Percentiles rank a stretch among this genome's conserved stretches.
These are phyloP conservation scores for Eupelmus urozonus DNA, from an alignment of 2,888 invertebrate genomes.

Conservation along the genomic window DNA sequence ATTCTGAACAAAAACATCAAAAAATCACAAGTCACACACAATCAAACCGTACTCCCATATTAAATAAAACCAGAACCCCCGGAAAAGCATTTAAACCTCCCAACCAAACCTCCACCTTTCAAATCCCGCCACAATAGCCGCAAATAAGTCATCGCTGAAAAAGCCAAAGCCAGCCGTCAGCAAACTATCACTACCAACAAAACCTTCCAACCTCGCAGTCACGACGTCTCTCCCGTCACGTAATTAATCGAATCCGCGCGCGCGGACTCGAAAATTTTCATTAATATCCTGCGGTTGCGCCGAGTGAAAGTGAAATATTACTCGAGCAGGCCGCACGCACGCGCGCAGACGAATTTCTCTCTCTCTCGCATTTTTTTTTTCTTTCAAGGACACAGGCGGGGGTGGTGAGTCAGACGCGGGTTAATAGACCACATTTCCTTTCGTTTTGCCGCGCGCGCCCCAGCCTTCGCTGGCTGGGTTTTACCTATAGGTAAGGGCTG, in stretches of 20 bases:
- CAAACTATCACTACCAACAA: too few relatives aligned
- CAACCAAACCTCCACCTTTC: too few relatives aligned
- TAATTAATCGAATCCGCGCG: conserved; percentile 43
- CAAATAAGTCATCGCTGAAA: too few relatives aligned
- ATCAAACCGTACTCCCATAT: too few relatives aligned
- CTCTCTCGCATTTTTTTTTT: conserved; percentile 7
- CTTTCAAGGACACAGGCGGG: conserved; percentile 44
- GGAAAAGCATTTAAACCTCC: too few relatives aligned
- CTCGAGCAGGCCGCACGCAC: conserved; percentile 8
- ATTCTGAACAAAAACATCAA: too few relatives aligned
- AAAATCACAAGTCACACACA: too few relatives aligned
- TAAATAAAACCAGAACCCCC: too few relatives aligned
- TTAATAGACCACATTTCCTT: conserved; percentile 55
- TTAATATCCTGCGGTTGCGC: conserved; percentile 14
- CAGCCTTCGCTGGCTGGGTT: not conserved
- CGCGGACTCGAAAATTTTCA: conserved; percentile 38
- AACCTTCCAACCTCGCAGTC: too few relatives aligned
- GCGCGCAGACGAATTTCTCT: not conserved
- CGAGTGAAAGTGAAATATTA: conserved; percentile 46
- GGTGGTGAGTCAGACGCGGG: conserved; percentile 34
- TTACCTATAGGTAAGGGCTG: conserved; percentile 18
- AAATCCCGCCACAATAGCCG: too few relatives aligned
- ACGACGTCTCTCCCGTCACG: not conserved
- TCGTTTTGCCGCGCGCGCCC: conserved; percentile 4
- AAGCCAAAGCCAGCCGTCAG: too few relatives aligned